phyloP scores from a whole-genome alignment of 2,888 invertebrate species.

The Hartigia nigra region DNA sequence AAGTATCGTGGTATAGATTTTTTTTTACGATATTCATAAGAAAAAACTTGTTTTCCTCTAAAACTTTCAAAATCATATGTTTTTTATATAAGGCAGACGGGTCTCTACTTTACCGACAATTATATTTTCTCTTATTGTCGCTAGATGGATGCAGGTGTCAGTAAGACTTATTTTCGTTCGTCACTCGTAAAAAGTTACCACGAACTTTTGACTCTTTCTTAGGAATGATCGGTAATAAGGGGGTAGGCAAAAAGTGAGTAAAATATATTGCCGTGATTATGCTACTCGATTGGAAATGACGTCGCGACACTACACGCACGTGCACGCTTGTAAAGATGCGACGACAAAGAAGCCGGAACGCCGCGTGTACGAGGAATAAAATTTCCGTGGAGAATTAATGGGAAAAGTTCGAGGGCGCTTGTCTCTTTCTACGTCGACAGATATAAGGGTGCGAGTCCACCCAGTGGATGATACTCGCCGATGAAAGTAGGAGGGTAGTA shows the following conservation, averaged over 20 bases:
- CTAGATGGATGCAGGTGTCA: not conserved
- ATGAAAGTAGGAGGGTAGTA: not conserved
- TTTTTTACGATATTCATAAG: not conserved
- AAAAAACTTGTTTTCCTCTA: not conserved
- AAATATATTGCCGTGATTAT: not conserved
- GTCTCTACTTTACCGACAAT: not conserved
- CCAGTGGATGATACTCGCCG: not conserved
- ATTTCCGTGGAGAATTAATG: constrained; percentile 47
- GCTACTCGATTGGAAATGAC: not conserved
- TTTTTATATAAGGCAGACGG: not conserved
- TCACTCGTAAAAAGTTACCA: not conserved
- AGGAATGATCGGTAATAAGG: not conserved
- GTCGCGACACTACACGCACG: not conserved
- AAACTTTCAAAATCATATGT: not conserved
- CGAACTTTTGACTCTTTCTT: not conserved
- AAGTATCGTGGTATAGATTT: not conserved
- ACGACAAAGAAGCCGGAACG: not conserved
- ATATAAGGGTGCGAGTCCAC: constrained; percentile 1
- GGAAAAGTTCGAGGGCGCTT: constrained; percentile 37
- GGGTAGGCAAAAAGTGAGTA: not conserved
- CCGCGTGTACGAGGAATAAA: constrained; percentile 30
- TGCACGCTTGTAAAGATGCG: not conserved
- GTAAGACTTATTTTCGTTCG: not conserved
- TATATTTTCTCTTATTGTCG: not conserved
- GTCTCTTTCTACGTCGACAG: not conserved